Evolutionary conservation across 2,113 vertebrate genomes (phyloP).

Genomic region (Phycodurus eques): DNA sequence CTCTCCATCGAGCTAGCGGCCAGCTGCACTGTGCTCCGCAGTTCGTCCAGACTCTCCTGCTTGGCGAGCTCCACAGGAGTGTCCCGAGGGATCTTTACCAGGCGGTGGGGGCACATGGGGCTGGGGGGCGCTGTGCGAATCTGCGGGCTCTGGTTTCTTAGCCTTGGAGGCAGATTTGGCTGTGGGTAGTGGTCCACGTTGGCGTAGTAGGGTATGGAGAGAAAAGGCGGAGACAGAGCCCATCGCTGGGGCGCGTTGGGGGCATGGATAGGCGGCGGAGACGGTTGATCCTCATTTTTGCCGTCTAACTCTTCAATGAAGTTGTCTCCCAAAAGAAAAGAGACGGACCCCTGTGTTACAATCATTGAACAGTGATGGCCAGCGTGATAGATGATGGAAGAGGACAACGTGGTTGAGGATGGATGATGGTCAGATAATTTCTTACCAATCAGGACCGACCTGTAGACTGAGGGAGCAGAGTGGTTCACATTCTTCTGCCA

Average conservation of each 20-base stretch:
- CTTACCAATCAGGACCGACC: slow-evolving; percentile 67
- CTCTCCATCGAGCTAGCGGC: slow-evolving; percentile 63
- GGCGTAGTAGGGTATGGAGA: slow-evolving; percentile 28
- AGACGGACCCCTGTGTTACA: slow-evolving; percentile 13
- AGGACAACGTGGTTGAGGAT: neutral
- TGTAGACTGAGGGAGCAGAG: slow-evolving; percentile 50
- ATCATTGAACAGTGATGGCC: neutral
- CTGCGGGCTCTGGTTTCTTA: slow-evolving; percentile 19
- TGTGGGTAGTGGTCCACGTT: slow-evolving; percentile 16
- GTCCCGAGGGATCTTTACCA: neutral
- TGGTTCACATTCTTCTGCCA: slow-evolving; percentile 49
- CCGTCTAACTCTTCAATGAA: slow-evolving; percentile 37
- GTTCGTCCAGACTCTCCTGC: slow-evolving; percentile 63
- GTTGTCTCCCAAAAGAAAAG: slow-evolving; percentile 53
- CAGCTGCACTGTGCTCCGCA: slow-evolving; percentile 51
- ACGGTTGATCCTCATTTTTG: neutral
- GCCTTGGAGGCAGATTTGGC: neutral
- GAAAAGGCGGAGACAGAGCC: slow-evolving; percentile 28
- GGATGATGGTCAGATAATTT: slow-evolving; percentile 13
- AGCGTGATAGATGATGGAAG: slow-evolving; percentile 16
- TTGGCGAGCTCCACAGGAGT: slow-evolving; percentile 43
- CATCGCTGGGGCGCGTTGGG: slow-evolving; percentile 3
- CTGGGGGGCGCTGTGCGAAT: slow-evolving; percentile 63
- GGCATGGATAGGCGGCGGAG: neutral
- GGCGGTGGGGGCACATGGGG: slow-evolving; percentile 35